These are phyloP conservation scores for Platyscapa corneri DNA, from an alignment of 1,140 invertebrate genomes.

Conservation along the genomic window DNA sequence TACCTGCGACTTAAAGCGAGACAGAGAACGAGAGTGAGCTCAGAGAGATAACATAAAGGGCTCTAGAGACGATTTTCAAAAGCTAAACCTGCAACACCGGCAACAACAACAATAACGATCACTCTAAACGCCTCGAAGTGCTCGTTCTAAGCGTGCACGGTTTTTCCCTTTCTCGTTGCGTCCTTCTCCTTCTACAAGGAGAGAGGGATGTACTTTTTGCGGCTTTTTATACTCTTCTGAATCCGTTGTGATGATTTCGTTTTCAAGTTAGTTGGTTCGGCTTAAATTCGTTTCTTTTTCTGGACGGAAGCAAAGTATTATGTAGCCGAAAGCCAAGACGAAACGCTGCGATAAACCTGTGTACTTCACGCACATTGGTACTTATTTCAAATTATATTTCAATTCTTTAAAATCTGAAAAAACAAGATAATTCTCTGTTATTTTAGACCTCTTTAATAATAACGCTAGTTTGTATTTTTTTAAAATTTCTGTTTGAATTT, in stretches of 20 bases:
- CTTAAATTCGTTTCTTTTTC: neutral
- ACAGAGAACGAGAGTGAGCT: constrained; percentile 10
- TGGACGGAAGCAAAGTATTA: constrained; percentile 10
- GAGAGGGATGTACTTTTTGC: constrained; percentile 18
- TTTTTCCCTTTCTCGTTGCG: constrained; percentile 40
- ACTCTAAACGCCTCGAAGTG: constrained; percentile 41
- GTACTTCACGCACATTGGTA: neutral
- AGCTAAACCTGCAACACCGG: constrained; percentile 54
- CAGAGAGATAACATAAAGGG: constrained; percentile 64
- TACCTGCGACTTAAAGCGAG: constrained; percentile 67
- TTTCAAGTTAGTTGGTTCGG: constrained; percentile 1
- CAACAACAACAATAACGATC: constrained; percentile 5
- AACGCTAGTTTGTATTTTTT: neutral
- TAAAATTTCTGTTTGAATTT: neutral
- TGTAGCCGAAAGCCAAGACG: constrained; percentile 29
- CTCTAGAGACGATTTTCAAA: constrained; percentile 60
- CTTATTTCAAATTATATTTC: neutral
- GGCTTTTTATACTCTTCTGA: neutral
- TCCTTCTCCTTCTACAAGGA: constrained; percentile 28
- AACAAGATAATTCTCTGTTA: neutral
- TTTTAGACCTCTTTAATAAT: neutral
- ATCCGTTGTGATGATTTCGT: constrained; percentile 2
- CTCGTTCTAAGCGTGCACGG: constrained; percentile 11
- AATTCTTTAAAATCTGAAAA: neutral
- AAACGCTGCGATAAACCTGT: constrained; percentile 55